Evolutionary conservation across 92 coral and sea anemone genomes (phyloP), one percentile per base, ranked within the genome.

Genomic region (Micromussa lordhowensis): DNA sequence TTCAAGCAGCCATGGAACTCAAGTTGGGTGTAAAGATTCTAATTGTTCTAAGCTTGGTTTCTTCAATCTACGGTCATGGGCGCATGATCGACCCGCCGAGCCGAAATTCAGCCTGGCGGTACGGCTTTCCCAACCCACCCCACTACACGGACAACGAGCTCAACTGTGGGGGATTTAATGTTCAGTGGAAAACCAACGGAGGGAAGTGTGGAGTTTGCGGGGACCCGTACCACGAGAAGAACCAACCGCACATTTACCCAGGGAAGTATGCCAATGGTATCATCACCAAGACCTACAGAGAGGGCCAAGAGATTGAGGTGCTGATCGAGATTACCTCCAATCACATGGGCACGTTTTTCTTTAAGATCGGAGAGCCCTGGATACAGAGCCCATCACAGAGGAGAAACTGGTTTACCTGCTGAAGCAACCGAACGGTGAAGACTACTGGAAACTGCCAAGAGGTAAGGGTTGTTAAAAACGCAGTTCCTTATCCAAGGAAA

Each of bases 171-270:
- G 98, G 93, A 19, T 73, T 78, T 18, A 55, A 54, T 31, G 86
- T 75, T 5, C 98, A 95, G 85, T 93, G 96, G 96, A 79, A 66
- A 1, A 79, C 28, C 51, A 88, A 91, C 51, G 70, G 75, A 2
- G 98, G 98, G 19, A 93, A 90, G 73, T 94, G 97, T 30, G 95
- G 97, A 3, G 97, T 92, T 5, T 92, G 97, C 66, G 97, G 95
- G 1, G 97, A 94, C 78, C 89, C 93, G 17, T 85, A 94, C 63
- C 87, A 86, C 63, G 84, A 53, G 68, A 71, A 77, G 16, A 30
- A 77, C 75, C 94, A 86, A 30, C 87, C 55, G 19, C 82, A 86
- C 55, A 86, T 92, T 2, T 86, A 58, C 19, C 97, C 95, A 7
- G 96, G 96, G 7, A 76, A 32, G 4, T 93, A 91, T 71, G 96